These are phyloP conservation scores for Motacilla alba DNA, from an alignment of 2,113 vertebrate species.

Conservation along the genomic window DNA sequence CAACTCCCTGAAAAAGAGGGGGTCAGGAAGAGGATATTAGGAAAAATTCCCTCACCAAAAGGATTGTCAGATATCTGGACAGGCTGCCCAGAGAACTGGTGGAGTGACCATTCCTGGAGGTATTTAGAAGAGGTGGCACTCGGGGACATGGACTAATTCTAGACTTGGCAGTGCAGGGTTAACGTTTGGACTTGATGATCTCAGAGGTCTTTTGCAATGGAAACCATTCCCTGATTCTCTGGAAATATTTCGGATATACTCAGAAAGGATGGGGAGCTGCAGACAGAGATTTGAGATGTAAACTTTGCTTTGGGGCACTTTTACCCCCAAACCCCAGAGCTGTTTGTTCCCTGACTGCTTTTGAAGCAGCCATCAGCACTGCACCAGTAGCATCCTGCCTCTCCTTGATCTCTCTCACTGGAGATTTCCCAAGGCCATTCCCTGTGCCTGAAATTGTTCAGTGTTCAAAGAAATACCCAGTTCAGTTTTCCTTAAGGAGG, in stretches of 20 bases:
- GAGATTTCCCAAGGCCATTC: fast-evolving
- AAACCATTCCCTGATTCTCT: not conserved
- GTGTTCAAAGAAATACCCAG: not conserved
- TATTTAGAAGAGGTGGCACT: not conserved
- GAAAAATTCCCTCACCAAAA: not conserved
- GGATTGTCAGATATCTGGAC: not conserved
- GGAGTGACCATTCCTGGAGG: no score
- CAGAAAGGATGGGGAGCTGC: not conserved
- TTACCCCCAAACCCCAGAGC: not conserved
- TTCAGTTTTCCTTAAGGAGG: not conserved
- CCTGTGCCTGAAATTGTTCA: not conserved
- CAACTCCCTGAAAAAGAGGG: not conserved
- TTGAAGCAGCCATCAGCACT: not conserved
- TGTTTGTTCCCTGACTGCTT: not conserved
- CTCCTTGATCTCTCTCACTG: not conserved
- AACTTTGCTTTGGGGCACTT: not conserved
- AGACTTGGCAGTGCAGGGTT: no score
- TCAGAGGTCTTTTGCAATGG: not conserved
- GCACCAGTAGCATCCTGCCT: not conserved
- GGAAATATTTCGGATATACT: not conserved
- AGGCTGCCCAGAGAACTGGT: not conserved
- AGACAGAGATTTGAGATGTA: not conserved
- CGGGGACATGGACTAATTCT: not conserved
- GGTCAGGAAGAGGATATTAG: fast-evolving
- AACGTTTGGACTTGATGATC: fast-evolving